phyloP scores from a whole-genome alignment of 1,140 invertebrate genomes.

The Asobara japonica region DNA sequence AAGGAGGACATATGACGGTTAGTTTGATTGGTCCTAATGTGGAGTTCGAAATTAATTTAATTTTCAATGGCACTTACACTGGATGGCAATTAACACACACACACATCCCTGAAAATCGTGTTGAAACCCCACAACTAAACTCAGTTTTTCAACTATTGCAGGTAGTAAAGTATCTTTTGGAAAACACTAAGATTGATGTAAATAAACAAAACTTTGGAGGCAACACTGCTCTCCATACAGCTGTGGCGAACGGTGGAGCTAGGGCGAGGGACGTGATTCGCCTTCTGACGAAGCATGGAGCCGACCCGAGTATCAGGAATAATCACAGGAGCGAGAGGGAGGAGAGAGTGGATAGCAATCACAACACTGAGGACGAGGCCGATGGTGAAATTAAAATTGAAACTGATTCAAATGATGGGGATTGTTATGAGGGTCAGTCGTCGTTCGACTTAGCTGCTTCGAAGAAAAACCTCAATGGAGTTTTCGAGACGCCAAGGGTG shows the following conservation, averaged over 20 bases:
- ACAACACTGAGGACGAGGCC: background rate
- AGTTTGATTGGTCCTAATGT: no score
- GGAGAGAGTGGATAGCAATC: slow-evolving; percentile 16
- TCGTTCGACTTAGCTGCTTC: slow-evolving; percentile 56
- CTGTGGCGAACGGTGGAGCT: slow-evolving; percentile 49
- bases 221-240: slow-evolving; percentile 59
- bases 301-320: slow-evolving; percentile 53
- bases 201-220: slow-evolving; percentile 57
- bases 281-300: slow-evolving; percentile 52
- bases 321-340: slow-evolving; percentile 31
- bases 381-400: slow-evolving; percentile 27
- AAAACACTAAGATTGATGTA: slow-evolving; percentile 57
- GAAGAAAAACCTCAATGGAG: no score
- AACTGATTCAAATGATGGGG: slow-evolving; percentile 44
- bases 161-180: slow-evolving; percentile 67
- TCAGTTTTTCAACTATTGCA: no score
- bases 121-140: no score
- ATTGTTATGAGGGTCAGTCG: slow-evolving; percentile 46
- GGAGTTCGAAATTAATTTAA: no score
- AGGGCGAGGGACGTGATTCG: slow-evolving; percentile 52
- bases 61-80: no score
- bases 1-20: slow-evolving; percentile 57
- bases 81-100: no score
- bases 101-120: no score
- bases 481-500: no score